Evolutionary conservation across 2,113 vertebrate species (phyloP).

Genomic region (Naja naja): DNA sequence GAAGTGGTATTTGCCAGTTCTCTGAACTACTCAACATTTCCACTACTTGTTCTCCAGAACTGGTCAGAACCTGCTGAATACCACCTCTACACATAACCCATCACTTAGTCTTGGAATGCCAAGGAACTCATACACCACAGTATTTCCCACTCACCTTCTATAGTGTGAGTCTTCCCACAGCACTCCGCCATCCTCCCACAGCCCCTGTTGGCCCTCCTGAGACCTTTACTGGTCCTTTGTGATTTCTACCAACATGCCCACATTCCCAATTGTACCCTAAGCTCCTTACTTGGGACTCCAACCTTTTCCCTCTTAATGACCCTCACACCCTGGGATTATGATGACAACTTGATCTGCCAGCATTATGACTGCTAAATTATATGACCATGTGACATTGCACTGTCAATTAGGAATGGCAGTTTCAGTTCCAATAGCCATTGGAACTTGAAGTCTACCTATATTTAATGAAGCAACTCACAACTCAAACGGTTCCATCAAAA

Average conservation of each 20-base stretch:
- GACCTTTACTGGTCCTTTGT: background rate
- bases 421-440: background rate
- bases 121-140: background rate
- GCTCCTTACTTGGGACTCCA: too few relatives aligned
- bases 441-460: background rate
- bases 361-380: background rate
- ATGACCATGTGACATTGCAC: background rate
- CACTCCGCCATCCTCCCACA: background rate
- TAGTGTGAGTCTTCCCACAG: background rate
- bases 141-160: background rate
- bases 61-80: too few relatives aligned
- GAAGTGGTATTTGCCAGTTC: too few relatives aligned
- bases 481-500: conserved; percentile 67
- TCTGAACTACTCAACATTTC: too few relatives aligned
- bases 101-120: background rate
- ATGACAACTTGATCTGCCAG: background rate
- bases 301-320: background rate
- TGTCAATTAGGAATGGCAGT: background rate
- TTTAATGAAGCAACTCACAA: background rate
- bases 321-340: background rate
- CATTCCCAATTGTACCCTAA: too few relatives aligned
- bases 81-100: background rate
- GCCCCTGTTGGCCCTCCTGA: background rate
- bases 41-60: too few relatives aligned
- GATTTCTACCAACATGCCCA: too few relatives aligned